A percentile compares a stretch with the other conserved stretches of the same genome.
phyloP scores from a whole-genome alignment of 2,888 invertebrate species.

The Chouioia cunea region DNA sequence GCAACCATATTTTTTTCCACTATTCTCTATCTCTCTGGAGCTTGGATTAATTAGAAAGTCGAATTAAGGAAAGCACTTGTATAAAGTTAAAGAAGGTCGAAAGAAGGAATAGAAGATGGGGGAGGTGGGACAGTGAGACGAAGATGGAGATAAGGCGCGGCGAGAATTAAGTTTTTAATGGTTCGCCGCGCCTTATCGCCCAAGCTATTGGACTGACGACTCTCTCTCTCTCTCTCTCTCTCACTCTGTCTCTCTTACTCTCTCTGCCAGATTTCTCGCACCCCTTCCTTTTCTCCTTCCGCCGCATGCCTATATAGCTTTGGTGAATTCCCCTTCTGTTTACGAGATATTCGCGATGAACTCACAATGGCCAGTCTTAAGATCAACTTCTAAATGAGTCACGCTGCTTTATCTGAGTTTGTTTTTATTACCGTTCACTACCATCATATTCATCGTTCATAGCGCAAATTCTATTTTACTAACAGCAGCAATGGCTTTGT shows the following conservation, averaged over 20 bases:
- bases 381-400: slow-evolving; percentile 58
- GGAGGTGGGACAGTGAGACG: slow-evolving; percentile 14
- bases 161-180: slow-evolving; percentile 51
- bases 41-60: slow-evolving; percentile 43
- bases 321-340: slow-evolving; percentile 45
- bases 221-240: slow-evolving; percentile 23
- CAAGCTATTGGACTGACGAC: slow-evolving; percentile 39
- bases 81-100: slow-evolving; percentile 23
- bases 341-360: slow-evolving; percentile 42
- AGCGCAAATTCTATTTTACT: too few relatives aligned
- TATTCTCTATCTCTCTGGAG: background rate
- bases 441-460: slow-evolving; percentile 43
- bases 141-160: slow-evolving; percentile 11
- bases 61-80: slow-evolving; percentile 44
- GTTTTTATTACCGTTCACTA: slow-evolving; percentile 59
- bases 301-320: background rate
- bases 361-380: slow-evolving; percentile 40
- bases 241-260: slow-evolving; percentile 13
- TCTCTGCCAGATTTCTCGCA: too few relatives aligned
- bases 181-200: slow-evolving; percentile 49
- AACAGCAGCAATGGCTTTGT: too few relatives aligned
- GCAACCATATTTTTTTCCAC: too few relatives aligned
- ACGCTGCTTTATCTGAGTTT: slow-evolving; percentile 57
- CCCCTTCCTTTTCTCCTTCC: slow-evolving; percentile 30
- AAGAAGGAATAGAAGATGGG: background rate